Evolutionary conservation across 2,797 vertebrate species (phyloP), one percentile per base, ranked within the genome.

Genomic region (Myripristis murdjan): DNA sequence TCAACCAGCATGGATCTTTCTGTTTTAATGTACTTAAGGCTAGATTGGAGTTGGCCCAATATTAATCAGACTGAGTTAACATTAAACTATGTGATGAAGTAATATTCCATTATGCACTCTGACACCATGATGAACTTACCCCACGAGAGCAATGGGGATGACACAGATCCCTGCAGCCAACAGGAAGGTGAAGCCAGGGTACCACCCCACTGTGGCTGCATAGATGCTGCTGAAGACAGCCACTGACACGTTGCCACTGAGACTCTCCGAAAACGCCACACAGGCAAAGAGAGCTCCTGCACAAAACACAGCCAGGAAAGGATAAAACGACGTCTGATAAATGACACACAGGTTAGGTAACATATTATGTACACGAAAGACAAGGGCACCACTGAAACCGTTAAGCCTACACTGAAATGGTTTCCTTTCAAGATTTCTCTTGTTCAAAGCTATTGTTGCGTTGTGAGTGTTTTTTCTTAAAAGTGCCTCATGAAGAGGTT

Each of bases 211-310:
- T 0, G 97, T 99, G 44, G 82, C 87, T 9, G 96, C 95, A 55
- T 99, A 99, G 56, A 98, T 58, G 66, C 91, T 95, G 66, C 85
- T 97, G 87, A 97, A 99, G 39, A 94, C 49, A 2, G 91, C 89
- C 4, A 52, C 0, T 0, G 96, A 84, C 20, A 90, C 16, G 2
- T 89, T 95, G 76, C 28, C 82, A 0, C 92, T 93, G 64, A 98
- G 79, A 59, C 90, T 96, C 78, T 99, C 97, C 81, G 96, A 68
- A 72, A 96, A 96, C 71, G 97, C 95, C 64, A 98, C 90, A 52
- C 94, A 97, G 49, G 96, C 98, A 85, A 99, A 99, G 67, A 99
- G 87, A 18, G 95, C 94, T 74, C 98, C 98, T 99, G 90, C 26
- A 73, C 86, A 49, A 68, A 12, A 47, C 35, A 70, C 2, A 77